phyloP scores from a whole-genome alignment of 1,140 invertebrate species.

The Brachionus plicatilis region DNA sequence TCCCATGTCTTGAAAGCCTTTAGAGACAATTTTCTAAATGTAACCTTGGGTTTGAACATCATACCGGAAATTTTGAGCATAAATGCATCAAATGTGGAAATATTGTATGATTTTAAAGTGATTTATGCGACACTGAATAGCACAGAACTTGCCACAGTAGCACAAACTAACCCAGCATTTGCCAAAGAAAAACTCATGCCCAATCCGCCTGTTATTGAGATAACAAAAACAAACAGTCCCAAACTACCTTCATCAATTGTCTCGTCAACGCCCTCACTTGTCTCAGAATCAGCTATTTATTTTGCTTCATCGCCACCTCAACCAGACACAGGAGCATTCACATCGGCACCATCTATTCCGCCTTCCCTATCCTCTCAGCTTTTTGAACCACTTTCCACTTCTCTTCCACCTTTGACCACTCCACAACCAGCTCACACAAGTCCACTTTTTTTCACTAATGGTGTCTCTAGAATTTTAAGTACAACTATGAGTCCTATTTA shows the following conservation, averaged over 20 bases:
- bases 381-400: neutral
- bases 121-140: neutral
- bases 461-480: neutral
- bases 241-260: neutral
- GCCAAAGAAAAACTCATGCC: neutral
- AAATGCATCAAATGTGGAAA: neutral
- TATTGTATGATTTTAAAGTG: neutral
- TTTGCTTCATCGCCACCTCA: neutral
- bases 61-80: neutral
- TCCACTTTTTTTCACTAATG: neutral
- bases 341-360: neutral
- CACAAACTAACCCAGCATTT: neutral
- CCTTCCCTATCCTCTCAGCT: neutral
- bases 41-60: neutral
- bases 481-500: neutral
- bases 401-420: neutral
- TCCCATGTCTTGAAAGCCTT: neutral
- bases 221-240: neutral
- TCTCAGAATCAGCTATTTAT: neutral
- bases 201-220: neutral
- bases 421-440: neutral
- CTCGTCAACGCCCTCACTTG: neutral
- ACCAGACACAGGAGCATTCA: neutral
- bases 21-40: neutral
- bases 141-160: neutral